A percentile compares a stretch with the other conserved stretches of the same genome.
These are phyloP conservation scores for Apodemia hepburni DNA, from an alignment of 2,888 invertebrate genomes.

Conservation along the genomic window DNA sequence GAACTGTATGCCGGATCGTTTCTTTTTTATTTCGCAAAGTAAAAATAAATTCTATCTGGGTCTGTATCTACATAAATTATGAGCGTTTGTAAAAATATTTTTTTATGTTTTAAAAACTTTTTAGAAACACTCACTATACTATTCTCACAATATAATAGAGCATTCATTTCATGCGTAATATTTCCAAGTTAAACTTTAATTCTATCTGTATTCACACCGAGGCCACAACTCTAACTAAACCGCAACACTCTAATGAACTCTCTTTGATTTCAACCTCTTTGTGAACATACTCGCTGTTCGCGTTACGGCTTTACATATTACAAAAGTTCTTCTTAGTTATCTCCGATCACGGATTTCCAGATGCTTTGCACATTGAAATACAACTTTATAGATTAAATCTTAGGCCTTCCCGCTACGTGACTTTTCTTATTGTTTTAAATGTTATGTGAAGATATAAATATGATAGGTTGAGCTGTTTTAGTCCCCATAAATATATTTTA, in stretches of 20 bases:
- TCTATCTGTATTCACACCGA: slow-evolving; percentile 40
- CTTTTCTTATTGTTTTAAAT: background rate
- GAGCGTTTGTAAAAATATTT: no score
- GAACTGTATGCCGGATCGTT: no score
- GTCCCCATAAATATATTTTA: no score
- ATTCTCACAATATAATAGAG: background rate
- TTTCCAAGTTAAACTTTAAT: slow-evolving; percentile 41
- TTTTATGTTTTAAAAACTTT: no score
- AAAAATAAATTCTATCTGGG: no score
- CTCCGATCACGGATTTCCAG: slow-evolving; percentile 17
- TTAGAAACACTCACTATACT: background rate
- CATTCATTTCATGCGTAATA: slow-evolving; percentile 20
- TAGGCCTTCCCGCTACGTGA: background rate
- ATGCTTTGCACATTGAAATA: slow-evolving; percentile 9
- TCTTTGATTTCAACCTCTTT: slow-evolving; percentile 44
- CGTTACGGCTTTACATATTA: slow-evolving; percentile 19
- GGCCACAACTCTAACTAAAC: slow-evolving; percentile 35
- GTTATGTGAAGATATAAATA: background rate
- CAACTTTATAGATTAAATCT: slow-evolving; percentile 9
- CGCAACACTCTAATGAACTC: slow-evolving; percentile 43
- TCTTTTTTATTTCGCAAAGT: no score
- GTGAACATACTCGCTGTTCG: slow-evolving; percentile 25
- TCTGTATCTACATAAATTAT: no score
- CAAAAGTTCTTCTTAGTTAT: slow-evolving; percentile 19
- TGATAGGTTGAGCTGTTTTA: background rate